A percentile compares a stretch with the other conserved stretches of the same genome.
These are phyloP conservation scores for Ifrita kowaldi DNA, from an alignment of 2,113 vertebrate genomes.

Conservation along the genomic window DNA sequence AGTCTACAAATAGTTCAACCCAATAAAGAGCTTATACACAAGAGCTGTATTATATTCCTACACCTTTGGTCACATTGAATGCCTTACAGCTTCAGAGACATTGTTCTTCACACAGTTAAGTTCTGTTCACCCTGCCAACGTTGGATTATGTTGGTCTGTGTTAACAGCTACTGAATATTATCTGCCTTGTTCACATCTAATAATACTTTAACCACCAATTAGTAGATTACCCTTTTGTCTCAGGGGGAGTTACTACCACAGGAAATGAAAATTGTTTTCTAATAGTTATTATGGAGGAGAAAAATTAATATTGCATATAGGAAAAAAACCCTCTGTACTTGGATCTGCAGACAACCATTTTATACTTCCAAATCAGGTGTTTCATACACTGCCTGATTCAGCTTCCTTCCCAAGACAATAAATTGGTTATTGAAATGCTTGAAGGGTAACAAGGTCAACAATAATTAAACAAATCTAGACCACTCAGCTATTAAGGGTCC, in stretches of 20 bases:
- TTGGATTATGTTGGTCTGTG: background rate
- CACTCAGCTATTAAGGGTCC: background rate
- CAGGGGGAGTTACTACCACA: background rate
- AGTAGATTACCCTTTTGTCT: background rate
- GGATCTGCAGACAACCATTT: background rate
- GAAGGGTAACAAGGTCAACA: constrained; percentile 38
- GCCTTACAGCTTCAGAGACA: background rate
- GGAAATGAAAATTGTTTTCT: background rate
- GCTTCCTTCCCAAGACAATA: background rate
- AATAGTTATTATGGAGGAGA: background rate
- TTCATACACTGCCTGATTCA: background rate
- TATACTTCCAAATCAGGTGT: background rate
- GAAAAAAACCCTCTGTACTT: background rate
- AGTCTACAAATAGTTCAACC: background rate
- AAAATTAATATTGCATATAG: background rate
- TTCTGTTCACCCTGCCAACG: background rate
- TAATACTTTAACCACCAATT: background rate
- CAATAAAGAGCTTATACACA: background rate
- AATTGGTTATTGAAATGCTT: background rate
- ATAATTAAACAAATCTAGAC: constrained; percentile 32
- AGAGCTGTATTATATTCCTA: background rate
- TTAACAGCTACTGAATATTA: background rate
- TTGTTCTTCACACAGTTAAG: background rate
- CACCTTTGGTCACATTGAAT: background rate
- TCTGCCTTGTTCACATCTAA: background rate